Evolutionary conservation across 2,888 invertebrate genomes (phyloP), one percentile per base, ranked within the genome.

Genomic region (Drosophila mettleri): DNA sequence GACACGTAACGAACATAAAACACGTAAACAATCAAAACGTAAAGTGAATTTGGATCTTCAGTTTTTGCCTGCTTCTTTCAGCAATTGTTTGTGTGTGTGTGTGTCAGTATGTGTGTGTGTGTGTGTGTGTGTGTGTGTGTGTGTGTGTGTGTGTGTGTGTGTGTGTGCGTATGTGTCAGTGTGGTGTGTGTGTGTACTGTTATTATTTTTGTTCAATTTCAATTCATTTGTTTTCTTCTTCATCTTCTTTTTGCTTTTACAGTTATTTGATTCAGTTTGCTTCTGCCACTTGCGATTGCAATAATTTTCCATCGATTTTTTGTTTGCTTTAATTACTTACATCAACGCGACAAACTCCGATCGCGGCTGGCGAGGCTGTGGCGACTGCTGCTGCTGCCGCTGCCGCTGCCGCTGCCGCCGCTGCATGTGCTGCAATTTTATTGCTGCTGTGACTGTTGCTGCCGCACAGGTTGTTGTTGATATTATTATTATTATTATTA

Each of bases 321-420:
- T 38, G 31, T 59, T 48, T 45, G 16, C 16, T 38, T 58, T 54
- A 41, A 20, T 65, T 86, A 90, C 90, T 90, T 90, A 90, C 90
- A 86, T 90, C 90, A 72, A 90, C 84, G 80, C 91, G 90, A 89
- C 88, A 90, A 65, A 89, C 84, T 74, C 89, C 89, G 68, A 90
- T 48, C 0, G 31, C 78, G 61, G 88, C 86, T 61, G 85, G 62
- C 69, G 90, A 88, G 36, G 76, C 58, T 34, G 70, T 59, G 49
- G 49, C 53, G 12, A 20, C 16, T 59, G 51, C 33, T 34, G 77
- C 64, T 51, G 66, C 45, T 53, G 71, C 49, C 53, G 68, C 49
- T 36, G 70, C 52, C 9, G 43, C 78, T 54, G 88, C 86, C 60
- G 83, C 66, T 66, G 90, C 88, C 31, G 76, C 55, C 16, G 71